Percentiles rank a stretch among this genome's conserved stretches.
phyloP scores from a whole-genome alignment of 2,888 invertebrate species.

The Gandaritis pyraliata region DNA sequence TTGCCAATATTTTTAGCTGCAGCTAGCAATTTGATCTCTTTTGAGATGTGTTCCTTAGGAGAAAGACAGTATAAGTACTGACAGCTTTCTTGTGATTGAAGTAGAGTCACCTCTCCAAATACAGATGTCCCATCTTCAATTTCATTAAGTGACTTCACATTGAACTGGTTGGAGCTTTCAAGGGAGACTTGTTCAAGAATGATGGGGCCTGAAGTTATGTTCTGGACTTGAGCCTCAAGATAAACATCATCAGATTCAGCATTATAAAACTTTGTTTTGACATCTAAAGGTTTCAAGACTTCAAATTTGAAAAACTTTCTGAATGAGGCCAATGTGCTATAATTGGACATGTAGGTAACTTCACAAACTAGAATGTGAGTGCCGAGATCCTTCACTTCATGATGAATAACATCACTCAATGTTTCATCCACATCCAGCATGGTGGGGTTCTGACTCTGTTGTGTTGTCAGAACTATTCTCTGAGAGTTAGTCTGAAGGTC shows the following conservation, averaged over 20 bases:
- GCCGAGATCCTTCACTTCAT: constrained; percentile 99
- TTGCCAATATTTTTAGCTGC: constrained; percentile 96
- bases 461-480: constrained; percentile 91
- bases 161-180: constrained; percentile 96
- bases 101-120: constrained; percentile 90
- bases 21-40: constrained; percentile 91
- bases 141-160: constrained; percentile 90
- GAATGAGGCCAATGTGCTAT: constrained; percentile 91
- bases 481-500: constrained; percentile 97
- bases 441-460: constrained; percentile 86
- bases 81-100: constrained; percentile 95
- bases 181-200: constrained; percentile 97
- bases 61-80: constrained; percentile 97
- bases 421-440: constrained; percentile 91
- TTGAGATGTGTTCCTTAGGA: constrained; percentile 90
- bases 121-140: constrained; percentile 87
- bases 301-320: constrained; percentile 99
- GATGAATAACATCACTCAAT: constrained; percentile 97
- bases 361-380: constrained; percentile 99
- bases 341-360: constrained; percentile 93
- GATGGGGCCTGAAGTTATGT: constrained; percentile 96
- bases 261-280: constrained; percentile 99
- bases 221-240: constrained; percentile 91
- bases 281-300: constrained; percentile 98
- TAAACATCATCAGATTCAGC: constrained; percentile 92